Base-by-base conservation (phyloP, 2,888 invertebrate species). In the Drosophila pegasa region DNA sequence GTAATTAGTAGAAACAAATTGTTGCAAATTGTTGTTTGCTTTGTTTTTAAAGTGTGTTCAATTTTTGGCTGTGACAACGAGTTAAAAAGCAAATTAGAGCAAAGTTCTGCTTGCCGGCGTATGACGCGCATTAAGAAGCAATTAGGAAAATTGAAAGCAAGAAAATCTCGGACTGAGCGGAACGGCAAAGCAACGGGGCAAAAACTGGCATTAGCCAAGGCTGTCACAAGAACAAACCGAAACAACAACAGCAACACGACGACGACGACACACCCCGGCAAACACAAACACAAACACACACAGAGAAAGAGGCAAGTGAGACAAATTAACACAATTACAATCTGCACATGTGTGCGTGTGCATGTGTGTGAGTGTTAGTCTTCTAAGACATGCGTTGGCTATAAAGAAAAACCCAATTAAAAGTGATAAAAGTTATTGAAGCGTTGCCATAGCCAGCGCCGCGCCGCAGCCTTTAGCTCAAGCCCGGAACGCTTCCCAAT, bases 351-450 rank as follows among this genome's bases (percentile, higher is more conserved):
- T 48, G 45, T 31, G 20, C 8, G 47, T 18, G 16, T 27, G 18
- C n/a, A n/a, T 38, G 18, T 40, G 47, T 37, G 37, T 47, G 29
- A 14, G 33, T 81, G 82, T 75, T 85, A 69, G 75, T 50, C 79
- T 52, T 51, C 58, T 67, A 87, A 84, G 87, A 84, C 88, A 87
- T 81, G 89, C 82, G 75, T 85, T 78, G 88, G 85, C 82, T 87
- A 88, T 83, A 83, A 88, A 84, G 84, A 83, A 80, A 89, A 89
- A 86, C 87, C 87, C 87, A 86, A 86, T 86, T 86, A 88, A 87
- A 88, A 86, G 82, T 78, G 89, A 85, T 87, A 87, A 88, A 86
- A 89, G 87, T 86, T 86, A 85, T 86, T 87, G 82, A 78, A 78
- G 85, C 85, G 40, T 65, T 52, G 67, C 50, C 54, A 3, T 22